Evolutionary conservation across 92 coral and sea anemone genomes (phyloP).

Genomic region (Galaxea fascicularis): DNA sequence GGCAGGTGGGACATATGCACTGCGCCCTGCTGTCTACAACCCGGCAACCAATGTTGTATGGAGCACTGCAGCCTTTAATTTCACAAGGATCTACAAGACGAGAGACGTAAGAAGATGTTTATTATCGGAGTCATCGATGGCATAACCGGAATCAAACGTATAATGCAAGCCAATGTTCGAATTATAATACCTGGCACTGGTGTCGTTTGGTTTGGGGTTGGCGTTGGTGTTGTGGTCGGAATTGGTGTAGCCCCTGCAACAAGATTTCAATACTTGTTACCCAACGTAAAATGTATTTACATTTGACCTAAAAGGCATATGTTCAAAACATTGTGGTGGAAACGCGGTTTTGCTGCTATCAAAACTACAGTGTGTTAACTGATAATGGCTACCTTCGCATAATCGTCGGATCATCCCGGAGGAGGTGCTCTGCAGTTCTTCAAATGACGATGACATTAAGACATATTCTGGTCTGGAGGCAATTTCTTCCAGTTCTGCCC

Average conservation of each 20-base stretch:
- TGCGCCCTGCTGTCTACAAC: conserved; percentile 17
- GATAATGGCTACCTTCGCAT: conserved; percentile 45
- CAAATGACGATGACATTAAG: conserved; percentile 44
- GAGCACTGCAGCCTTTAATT: conserved; percentile 36
- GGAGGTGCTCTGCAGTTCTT: conserved; percentile 48
- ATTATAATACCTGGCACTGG: not conserved
- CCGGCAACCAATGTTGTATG: conserved; percentile 40
- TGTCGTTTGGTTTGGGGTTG: not conserved
- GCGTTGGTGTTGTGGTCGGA: not conserved
- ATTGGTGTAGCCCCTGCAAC: not conserved
- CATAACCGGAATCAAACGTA: not conserved
- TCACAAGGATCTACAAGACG: conserved; percentile 23
- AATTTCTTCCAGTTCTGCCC: conserved; percentile 49
- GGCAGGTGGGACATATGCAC: conserved; percentile 43
- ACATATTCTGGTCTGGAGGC: conserved; percentile 56
- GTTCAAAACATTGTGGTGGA: too few species aligned
- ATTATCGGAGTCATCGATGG: not conserved
- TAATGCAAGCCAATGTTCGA: not conserved
- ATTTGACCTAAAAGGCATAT: not conserved
- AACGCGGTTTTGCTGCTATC: not conserved
- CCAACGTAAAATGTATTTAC: not conserved
- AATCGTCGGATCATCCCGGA: conserved; percentile 30
- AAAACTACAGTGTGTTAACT: not conserved
- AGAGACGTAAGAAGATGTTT: not conserved
- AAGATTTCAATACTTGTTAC: not conserved